Conservation (phyloP, 2,888 invertebrate genomes). For the Callosobruchus maculatus region DNA sequence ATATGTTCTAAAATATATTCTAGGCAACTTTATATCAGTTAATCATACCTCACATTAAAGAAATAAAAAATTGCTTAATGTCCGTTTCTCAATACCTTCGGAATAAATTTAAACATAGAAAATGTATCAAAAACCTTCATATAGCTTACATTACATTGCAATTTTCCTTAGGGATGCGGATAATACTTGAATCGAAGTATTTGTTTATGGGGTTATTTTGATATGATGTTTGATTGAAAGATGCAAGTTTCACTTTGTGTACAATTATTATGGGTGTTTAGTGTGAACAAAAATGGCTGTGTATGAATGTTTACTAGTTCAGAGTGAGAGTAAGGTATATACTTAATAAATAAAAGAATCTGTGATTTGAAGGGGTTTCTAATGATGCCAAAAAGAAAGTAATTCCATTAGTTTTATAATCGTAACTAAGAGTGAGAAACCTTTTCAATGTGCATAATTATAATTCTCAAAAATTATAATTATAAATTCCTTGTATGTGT, state of each 20-base stretch:
- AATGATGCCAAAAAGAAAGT: slow-evolving; percentile 39
- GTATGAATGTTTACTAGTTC: background rate
- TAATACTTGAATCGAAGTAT: too few relatives aligned
- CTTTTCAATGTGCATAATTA: slow-evolving; percentile 44
- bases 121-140: too few relatives aligned
- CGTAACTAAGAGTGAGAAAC: slow-evolving; percentile 29
- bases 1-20: too few relatives aligned
- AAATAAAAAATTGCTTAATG: too few relatives aligned
- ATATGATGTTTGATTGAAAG: too few relatives aligned
- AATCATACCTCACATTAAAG: too few relatives aligned
- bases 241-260: background rate
- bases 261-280: background rate
- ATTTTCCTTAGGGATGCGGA: too few relatives aligned
- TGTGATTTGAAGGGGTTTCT: slow-evolving; percentile 52
- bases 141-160: too few relatives aligned
- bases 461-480: slow-evolving; percentile 41
- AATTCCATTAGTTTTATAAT: slow-evolving; percentile 28
- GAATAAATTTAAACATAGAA: background rate
- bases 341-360: slow-evolving; percentile 35
- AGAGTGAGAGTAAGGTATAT: background rate
- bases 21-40: too few relatives aligned
- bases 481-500: slow-evolving; percentile 46
- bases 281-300: background rate
- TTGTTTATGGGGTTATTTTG: too few relatives aligned
- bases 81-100: background rate